These are phyloP conservation scores for Temnothorax longispinosus DNA, from an alignment of 1,140 invertebrate species.

Conservation along the genomic window DNA sequence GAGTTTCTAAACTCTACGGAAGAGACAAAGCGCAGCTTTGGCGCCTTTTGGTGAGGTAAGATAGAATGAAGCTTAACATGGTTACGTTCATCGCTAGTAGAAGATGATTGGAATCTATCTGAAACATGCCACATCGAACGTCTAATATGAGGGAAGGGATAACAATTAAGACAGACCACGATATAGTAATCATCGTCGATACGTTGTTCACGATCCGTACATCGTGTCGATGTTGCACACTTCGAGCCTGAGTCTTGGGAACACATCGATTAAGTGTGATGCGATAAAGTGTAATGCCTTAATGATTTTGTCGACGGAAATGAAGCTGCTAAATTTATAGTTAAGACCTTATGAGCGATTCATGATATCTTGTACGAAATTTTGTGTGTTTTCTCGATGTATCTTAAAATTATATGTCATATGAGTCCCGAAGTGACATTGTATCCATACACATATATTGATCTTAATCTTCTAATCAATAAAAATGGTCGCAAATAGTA, in stretches of 20 bases:
- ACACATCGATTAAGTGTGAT: neutral
- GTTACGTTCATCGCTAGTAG: constrained; percentile 87
- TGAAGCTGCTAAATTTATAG: neutral
- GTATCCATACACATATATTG: neutral
- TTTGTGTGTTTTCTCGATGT: neutral
- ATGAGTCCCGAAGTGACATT: neutral
- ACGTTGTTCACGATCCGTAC: constrained; percentile 15
- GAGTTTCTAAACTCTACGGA: constrained; percentile 91
- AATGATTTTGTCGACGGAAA: neutral
- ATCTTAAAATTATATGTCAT: neutral
- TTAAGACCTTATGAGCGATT: neutral
- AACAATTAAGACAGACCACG: constrained; percentile 68
- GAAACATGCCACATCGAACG: constrained; percentile 87
- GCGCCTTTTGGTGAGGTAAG: constrained; percentile 87
- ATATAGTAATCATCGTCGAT: constrained; percentile 42
- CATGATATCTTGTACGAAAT: neutral
- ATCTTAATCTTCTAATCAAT: neutral
- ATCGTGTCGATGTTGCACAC: constrained; percentile 40
- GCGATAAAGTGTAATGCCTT: constrained; percentile 3
- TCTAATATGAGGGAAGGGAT: constrained; percentile 81
- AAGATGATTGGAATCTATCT: constrained; percentile 87
- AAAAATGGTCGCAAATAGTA: neutral
- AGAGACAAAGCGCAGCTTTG: constrained; percentile 92
- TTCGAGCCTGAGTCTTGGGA: constrained; percentile 13
- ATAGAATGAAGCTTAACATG: constrained; percentile 86